Evolutionary conservation across 2,113 vertebrate species (phyloP), one percentile per base, ranked within the genome.

Genomic region (Actinemys pallida): DNA sequence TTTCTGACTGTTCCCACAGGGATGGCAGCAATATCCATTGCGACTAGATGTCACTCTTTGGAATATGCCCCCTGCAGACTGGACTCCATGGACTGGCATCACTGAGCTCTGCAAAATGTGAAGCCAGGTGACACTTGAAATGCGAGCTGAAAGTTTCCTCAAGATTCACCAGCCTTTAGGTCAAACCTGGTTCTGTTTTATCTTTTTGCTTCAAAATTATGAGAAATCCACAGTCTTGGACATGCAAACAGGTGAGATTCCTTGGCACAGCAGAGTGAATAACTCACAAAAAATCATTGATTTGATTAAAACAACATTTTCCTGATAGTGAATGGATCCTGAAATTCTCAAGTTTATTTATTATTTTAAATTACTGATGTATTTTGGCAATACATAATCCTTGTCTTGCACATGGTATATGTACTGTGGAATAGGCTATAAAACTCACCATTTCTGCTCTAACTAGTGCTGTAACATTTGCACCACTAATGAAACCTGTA

Each of bases 301-400:
- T 79, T 56, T 94, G 91, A 96, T 95, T 86, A 91, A 96, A 95
- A 79, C 81, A 6, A 24, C 49, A 81, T 94, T 92, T 93, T 83
- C 93, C 52, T 75, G 42, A 95, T 87, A 94, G 90, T 57, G 87
- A 95, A 92, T 90, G 91, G 94, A 97, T 94, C 87, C 90, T 83
- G 79, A 12, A 13, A 35, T 83, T 93, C 89, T 89, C 49, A 69
- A 10, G 29, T 62, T 93, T 82, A 90, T 88, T 95, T 95, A 80
- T 93, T 94, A 93, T 88, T 95, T 1, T 4, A 54, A 92, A 95
- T 96, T 95, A 96, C 87, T 79, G 72, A 90, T 94, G 59, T 86
- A 85, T 95, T 95, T 95, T 96, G 88, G 89, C 93, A 97, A 86
- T 50, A 96, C 92, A 94, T 86, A 92, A 95, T 87, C 92, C 94